Base-by-base conservation (phyloP, 2,888 invertebrate species). In the Palloptera scutellata region DNA sequence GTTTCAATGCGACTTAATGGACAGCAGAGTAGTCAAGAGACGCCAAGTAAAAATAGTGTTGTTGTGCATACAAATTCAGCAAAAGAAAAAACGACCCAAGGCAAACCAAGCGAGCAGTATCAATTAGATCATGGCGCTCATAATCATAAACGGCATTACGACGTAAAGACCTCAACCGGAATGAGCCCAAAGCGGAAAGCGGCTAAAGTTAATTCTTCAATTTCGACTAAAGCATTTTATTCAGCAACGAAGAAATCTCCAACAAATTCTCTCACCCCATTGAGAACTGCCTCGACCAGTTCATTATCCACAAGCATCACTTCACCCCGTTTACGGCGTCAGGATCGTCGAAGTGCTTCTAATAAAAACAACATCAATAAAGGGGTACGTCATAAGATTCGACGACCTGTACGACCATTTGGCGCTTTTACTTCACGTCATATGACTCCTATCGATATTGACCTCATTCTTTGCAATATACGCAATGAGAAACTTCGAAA, bases 321-420 rank as follows among this genome's bases (percentile, higher is more conserved):
- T 1, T 58, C 69, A 1, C 65, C 69, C 1, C 51, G 62, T 30
- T 19, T 42, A 4, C 66, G 62, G 3, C 68, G 19, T 1, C 61
- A 58, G 17, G 13, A 42, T 11, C 68, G 70, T 11, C 53, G 67
- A 2, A 69, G 67, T 19, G 57, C 58, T 41, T 2, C 30, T 30
- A 65, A 57, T 9, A 9, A 52, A 2, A 10, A 57, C 11, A 60
- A 20, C 11, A 79, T 82, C 17, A 83, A 84, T 68, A 82, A 78
- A 58, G 83, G 84, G 1, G 84, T 84, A 0, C 61, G 61, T 1
- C 84, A 84, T 62, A 81, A 78, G 42, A 81, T 84, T 45, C 76
- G 78, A 6, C 78, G 77, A 54, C 73, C 74, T 12, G 65, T 57
- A 1, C 71, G 69, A 9, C 45, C 59, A 0, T 65, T 62, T 3